Percentiles rank a stretch among this genome's conserved stretches.
Evolutionary conservation across 64 coral and sea anemone genomes (phyloP).

Genomic region (Stylophora pistillata): DNA sequence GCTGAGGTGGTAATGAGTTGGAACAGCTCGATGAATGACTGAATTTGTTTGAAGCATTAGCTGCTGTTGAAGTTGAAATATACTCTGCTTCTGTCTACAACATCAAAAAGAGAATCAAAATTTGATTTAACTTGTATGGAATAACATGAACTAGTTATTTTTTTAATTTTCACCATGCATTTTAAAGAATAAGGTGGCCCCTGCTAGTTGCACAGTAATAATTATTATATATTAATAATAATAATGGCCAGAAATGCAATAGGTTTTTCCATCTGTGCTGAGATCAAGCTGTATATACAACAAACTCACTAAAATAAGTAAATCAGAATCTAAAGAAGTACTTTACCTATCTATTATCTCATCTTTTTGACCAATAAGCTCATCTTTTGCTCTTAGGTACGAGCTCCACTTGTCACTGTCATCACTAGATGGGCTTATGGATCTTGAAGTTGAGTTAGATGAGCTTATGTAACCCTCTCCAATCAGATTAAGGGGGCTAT

Average conservation of each 20-base stretch:
- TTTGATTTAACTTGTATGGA: no score
- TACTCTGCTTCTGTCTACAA: conserved; percentile 88
- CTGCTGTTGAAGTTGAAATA: conserved; percentile 83
- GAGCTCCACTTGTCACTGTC: conserved; percentile 85
- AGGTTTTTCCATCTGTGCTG: no score
- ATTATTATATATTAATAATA: no score
- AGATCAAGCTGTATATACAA: no score
- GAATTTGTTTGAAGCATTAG: conserved; percentile 67
- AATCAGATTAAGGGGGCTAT: conserved; percentile 7
- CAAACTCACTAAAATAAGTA: no score
- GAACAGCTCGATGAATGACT: conserved; percentile 33
- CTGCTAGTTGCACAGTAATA: not conserved
- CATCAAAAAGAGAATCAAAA: not conserved
- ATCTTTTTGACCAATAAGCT: conserved; percentile 86
- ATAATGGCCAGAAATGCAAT: no score
- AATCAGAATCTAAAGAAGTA: not conserved
- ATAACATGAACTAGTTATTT: no score
- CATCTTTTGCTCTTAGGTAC: conserved; percentile 79
- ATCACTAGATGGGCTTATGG: conserved; percentile 77
- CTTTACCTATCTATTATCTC: conserved; percentile 87
- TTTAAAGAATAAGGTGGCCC: not conserved
- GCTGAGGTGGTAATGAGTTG: conserved; percentile 40
- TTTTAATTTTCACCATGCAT: no score
- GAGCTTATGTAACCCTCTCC: conserved; percentile 57
- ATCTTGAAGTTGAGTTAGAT: conserved; percentile 33